phyloP scores from a whole-genome alignment of 2,888 invertebrate species.

The Phorcus lineatus region DNA sequence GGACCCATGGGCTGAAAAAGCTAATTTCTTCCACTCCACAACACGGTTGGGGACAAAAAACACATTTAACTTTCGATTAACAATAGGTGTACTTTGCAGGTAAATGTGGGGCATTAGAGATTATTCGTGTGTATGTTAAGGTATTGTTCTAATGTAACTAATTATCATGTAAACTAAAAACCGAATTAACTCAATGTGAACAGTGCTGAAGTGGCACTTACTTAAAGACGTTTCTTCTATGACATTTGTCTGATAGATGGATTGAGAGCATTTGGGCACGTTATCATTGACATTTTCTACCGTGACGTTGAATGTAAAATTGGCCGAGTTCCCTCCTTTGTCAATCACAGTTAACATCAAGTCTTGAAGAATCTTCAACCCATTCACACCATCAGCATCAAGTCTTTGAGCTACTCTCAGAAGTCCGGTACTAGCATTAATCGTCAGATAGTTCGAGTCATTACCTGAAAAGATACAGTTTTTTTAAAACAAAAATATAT shows the following conservation, averaged over 20 bases:
- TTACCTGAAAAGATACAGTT: neutral
- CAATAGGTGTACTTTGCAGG: too few species aligned
- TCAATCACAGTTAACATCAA: neutral
- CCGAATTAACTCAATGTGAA: too few species aligned
- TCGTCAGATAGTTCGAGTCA: neutral
- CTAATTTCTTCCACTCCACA: too few species aligned
- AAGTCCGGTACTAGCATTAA: neutral
- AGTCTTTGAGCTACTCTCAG: neutral
- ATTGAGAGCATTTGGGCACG: neutral
- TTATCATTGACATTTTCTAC: slow-evolving; percentile 4
- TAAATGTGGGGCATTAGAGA: too few species aligned
- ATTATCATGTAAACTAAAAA: too few species aligned
- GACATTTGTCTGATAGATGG: neutral
- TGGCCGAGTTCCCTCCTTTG: neutral
- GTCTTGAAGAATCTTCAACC: neutral
- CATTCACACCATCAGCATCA: neutral
- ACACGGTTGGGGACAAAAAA: too few species aligned
- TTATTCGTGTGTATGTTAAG: too few species aligned
- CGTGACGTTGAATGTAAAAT: neutral
- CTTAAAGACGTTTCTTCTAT: neutral
- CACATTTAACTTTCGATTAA: too few species aligned
- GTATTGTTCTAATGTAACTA: too few species aligned
- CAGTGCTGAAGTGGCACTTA: neutral
- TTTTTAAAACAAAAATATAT: neutral
- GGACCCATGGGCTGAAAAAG: too few species aligned